These are phyloP conservation scores for Arbacia lixula DNA, from an alignment of 53 echinoderm and acorn worm genomes.

Conservation along the genomic window DNA sequence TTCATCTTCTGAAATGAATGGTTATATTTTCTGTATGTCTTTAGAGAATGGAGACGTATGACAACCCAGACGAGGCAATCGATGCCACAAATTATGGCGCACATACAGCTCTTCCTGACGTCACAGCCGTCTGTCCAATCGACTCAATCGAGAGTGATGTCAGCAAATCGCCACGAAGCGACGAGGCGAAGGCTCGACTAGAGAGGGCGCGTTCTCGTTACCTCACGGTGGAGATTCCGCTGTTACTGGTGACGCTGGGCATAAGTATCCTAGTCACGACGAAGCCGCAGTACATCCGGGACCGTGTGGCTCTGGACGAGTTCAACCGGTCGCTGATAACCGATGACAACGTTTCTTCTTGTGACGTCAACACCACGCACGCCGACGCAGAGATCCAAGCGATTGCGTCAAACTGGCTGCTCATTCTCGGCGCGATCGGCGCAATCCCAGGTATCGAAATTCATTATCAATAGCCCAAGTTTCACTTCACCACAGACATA, in stretches of 20 bases:
- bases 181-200: neutral
- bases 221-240: slow-evolving; percentile 40
- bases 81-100: too few species aligned
- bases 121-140: too few species aligned
- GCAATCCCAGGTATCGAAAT: slow-evolving; percentile 42
- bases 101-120: too few species aligned
- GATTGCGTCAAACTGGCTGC: neutral
- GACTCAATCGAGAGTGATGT: too few species aligned
- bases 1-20: too few species aligned
- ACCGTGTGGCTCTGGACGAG: slow-evolving; percentile 9
- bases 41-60: too few species aligned
- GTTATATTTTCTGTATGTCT: too few species aligned
- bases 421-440: neutral
- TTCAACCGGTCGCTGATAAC: neutral
- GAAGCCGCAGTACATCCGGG: slow-evolving; percentile 31
- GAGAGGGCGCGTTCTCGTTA: slow-evolving; percentile 50
- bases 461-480: too few species aligned
- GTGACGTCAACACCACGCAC: slow-evolving; percentile 1
- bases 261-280: slow-evolving; percentile 4
- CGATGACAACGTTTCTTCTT: neutral
- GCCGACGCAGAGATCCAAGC: slow-evolving; percentile 12
- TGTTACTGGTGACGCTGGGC: slow-evolving; percentile 1
- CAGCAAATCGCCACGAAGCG: too few species aligned
- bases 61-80: too few species aligned
- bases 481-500: too few species aligned